Percentiles rank a stretch among this genome's conserved stretches.
Evolutionary conservation across 2,113 vertebrate species (phyloP).

Genomic region (Bubalus kerabau): DNA sequence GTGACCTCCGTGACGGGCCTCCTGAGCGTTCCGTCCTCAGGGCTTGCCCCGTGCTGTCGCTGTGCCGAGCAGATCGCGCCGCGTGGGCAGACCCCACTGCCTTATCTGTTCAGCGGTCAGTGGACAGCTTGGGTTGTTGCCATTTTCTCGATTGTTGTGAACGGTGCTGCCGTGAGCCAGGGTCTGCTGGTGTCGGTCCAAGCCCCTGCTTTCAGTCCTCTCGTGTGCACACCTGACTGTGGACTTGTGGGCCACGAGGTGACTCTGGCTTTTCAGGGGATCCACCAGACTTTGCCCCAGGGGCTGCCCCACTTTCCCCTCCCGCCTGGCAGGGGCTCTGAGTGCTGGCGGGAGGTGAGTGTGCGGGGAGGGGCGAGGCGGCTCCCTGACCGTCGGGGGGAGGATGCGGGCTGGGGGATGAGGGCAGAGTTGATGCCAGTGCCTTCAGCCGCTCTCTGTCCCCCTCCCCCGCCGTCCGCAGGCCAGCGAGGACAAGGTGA

Average conservation of each 20-base stretch:
- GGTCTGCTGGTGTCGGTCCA: background rate
- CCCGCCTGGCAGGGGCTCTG: rapidly evolving
- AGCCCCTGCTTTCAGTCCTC: background rate
- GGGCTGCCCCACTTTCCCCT: background rate
- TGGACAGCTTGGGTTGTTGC: background rate
- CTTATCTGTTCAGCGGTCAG: rapidly evolving
- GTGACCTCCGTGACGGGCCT: no score
- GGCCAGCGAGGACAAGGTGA: conserved; percentile 88
- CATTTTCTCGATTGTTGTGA: background rate
- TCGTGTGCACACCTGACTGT: rapidly evolving
- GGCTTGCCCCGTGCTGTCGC: rapidly evolving
- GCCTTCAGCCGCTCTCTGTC: background rate
- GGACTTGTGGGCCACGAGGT: background rate
- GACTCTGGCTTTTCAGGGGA: background rate
- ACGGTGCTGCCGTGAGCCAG: rapidly evolving
- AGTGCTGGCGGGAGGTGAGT: rapidly evolving
- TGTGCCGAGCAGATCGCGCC: rapidly evolving
- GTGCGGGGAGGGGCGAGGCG: rapidly evolving
- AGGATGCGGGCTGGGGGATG: rapidly evolving
- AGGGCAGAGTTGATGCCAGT: background rate
- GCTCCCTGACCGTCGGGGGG: rapidly evolving
- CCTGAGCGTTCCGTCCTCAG: rapidly evolving
- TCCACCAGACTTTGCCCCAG: background rate
- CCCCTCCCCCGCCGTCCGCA: conserved; percentile 45
- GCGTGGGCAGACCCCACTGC: rapidly evolving